Evolutionary conservation across 2,113 vertebrate genomes (phyloP).

Genomic region (Tricholaema leucomelas): DNA sequence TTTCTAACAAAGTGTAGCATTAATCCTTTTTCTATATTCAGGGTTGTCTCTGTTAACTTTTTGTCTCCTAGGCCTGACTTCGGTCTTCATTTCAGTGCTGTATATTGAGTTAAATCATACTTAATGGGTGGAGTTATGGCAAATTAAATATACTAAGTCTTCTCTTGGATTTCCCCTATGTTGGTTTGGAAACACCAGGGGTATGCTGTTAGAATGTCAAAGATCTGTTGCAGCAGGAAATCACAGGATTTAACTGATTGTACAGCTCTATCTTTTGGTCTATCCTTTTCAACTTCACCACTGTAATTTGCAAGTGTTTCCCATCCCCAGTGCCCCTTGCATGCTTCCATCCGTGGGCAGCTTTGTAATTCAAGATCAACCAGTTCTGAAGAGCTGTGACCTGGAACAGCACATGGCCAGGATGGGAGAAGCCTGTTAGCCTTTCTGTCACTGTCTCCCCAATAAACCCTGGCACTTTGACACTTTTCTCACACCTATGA

Average conservation of each 20-base stretch:
- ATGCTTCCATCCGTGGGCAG: not conserved
- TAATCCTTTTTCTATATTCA: not conserved
- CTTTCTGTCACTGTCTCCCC: too few relatives aligned
- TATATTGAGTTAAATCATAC: fast-evolving
- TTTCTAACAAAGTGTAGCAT: not conserved
- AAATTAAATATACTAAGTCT: not conserved
- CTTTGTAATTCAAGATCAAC: fast-evolving
- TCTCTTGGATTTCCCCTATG: not conserved
- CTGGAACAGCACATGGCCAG: not conserved
- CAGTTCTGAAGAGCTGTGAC: not conserved
- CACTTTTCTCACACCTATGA: not conserved
- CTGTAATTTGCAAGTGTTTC: not conserved
- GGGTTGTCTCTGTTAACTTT: not conserved
- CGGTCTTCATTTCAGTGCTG: not conserved
- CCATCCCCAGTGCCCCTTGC: not conserved
- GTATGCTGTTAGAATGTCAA: not conserved
- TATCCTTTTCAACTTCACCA: not conserved
- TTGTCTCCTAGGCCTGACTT: not conserved
- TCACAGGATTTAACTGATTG: not conserved
- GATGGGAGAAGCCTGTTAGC: not conserved
- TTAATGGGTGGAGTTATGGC: not conserved
- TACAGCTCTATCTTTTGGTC: not conserved
- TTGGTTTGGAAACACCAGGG: not conserved
- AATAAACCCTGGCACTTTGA: not conserved
- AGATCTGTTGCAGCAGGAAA: not conserved